These are phyloP conservation scores for Megalopta genalis DNA, from an alignment of 1,140 invertebrate genomes.

Conservation along the genomic window DNA sequence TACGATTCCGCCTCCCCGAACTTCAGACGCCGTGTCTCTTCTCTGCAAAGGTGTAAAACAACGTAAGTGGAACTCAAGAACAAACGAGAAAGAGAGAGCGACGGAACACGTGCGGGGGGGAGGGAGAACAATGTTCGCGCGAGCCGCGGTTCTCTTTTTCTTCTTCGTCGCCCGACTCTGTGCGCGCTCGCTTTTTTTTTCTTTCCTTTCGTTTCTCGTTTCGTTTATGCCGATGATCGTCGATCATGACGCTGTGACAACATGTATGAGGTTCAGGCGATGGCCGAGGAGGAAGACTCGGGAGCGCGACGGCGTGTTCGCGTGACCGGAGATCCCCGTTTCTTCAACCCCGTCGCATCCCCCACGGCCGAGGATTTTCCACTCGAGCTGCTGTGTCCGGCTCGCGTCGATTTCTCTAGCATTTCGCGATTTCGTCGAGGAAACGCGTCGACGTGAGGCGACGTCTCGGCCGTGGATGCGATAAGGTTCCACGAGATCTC, in stretches of 20 bases:
- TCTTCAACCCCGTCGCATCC: too few species aligned
- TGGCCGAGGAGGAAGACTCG: neutral
- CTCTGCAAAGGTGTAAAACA: conserved; percentile 64
- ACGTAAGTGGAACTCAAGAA: conserved; percentile 44
- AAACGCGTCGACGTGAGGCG: too few species aligned
- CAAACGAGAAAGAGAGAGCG: neutral
- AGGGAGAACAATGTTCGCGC: neutral
- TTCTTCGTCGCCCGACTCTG: conserved; percentile 1
- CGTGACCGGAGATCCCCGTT: neutral
- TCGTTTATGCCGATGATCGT: conserved; percentile 1
- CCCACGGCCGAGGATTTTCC: too few species aligned
- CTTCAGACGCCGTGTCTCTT: conserved; percentile 54
- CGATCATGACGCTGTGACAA: conserved; percentile 17
- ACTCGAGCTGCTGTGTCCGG: too few species aligned
- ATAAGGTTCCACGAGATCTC: neutral
- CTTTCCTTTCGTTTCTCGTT: neutral
- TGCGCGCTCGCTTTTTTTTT: neutral
- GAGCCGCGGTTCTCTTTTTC: neutral
- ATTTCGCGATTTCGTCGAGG: too few species aligned
- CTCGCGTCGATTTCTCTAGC: too few species aligned
- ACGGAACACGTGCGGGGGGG: too few species aligned
- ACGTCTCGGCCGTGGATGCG: too few species aligned
- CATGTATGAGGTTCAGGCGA: neutral
- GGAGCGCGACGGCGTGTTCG: neutral
- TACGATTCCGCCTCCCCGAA: conserved; percentile 54